A percentile compares a stretch with the other conserved stretches of the same genome.
Evolutionary conservation across 2,113 vertebrate genomes (phyloP).

Genomic region (Petaurus breviceps): DNA sequence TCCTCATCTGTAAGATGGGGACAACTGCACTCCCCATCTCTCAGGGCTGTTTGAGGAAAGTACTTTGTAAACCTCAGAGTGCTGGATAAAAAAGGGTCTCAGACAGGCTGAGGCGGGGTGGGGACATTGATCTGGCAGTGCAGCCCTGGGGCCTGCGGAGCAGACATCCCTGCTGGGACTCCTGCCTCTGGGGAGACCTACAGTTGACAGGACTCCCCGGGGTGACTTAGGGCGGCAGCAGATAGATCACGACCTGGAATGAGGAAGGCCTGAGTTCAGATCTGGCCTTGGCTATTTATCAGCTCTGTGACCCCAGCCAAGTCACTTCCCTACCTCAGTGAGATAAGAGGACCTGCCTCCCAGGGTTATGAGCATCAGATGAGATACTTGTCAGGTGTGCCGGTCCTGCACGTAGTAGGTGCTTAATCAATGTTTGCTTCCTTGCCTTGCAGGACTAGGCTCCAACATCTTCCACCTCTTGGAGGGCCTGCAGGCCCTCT

Average conservation of each 20-base stretch:
- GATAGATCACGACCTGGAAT: not conserved
- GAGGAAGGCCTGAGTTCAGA: not conserved
- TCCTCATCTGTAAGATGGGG: not conserved
- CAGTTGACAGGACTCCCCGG: not conserved
- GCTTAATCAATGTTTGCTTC: slow-evolving; percentile 41
- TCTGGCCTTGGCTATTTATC: not conserved
- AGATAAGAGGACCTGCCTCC: slow-evolving; percentile 4
- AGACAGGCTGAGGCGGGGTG: too few relatives aligned
- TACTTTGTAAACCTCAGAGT: not conserved
- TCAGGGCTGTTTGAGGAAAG: not conserved
- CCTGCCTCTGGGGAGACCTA: not conserved
- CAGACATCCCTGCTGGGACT: not conserved
- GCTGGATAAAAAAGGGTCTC: not conserved
- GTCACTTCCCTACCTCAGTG: not conserved
- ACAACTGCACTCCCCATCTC: not conserved
- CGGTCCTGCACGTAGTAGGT: not conserved
- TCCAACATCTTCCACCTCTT: slow-evolving; percentile 85
- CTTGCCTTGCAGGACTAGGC: slow-evolving; percentile 82
- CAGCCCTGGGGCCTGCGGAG: not conserved
- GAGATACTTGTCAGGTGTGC: slow-evolving; percentile 26
- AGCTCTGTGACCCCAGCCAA: not conserved
- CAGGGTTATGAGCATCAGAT: slow-evolving; percentile 29
- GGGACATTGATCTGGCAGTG: not conserved
- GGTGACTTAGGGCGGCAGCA: not conserved
- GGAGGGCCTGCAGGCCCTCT: slow-evolving; percentile 83